Conservation (phyloP, 2,888 invertebrate species). For the Cephus pulcher region DNA sequence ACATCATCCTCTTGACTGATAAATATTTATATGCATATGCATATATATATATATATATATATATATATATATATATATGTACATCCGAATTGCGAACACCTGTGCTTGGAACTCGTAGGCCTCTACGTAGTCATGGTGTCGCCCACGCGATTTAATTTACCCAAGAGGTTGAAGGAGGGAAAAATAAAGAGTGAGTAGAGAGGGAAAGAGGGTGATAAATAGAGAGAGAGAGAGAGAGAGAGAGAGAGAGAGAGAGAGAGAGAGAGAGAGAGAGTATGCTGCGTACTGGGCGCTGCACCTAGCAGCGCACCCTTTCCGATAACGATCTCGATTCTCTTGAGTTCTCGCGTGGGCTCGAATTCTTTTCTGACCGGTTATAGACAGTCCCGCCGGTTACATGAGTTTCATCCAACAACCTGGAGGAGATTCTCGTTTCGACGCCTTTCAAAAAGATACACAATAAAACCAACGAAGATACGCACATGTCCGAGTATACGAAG, state of each 20-base stretch:
- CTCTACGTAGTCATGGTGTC: neutral
- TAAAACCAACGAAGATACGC: neutral
- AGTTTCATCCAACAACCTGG: neutral
- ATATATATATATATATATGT: neutral
- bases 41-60: neutral
- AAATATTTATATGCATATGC: neutral
- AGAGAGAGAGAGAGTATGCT: slow-evolving; percentile 27
- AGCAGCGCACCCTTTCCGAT: slow-evolving; percentile 30
- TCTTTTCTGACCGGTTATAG: slow-evolving; percentile 18
- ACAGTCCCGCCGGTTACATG: neutral
- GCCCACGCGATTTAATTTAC: neutral
- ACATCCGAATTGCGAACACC: neutral
- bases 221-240: slow-evolving; percentile 21
- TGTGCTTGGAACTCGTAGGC: neutral
- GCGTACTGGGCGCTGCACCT: slow-evolving; percentile 19
- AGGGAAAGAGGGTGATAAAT: slow-evolving; percentile 8
- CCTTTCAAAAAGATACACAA: neutral
- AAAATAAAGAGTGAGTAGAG: slow-evolving; percentile 6
- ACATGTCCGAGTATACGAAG: neutral
- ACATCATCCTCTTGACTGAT: neutral
- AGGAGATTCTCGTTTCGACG: neutral
- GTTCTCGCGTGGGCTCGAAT: slow-evolving; percentile 36
- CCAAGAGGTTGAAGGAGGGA: neutral
- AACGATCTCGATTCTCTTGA: slow-evolving; percentile 37
- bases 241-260: slow-evolving; percentile 14